Base-by-base conservation (phyloP, 2,797 vertebrate species). In the Arctocebus calabarensis region DNA sequence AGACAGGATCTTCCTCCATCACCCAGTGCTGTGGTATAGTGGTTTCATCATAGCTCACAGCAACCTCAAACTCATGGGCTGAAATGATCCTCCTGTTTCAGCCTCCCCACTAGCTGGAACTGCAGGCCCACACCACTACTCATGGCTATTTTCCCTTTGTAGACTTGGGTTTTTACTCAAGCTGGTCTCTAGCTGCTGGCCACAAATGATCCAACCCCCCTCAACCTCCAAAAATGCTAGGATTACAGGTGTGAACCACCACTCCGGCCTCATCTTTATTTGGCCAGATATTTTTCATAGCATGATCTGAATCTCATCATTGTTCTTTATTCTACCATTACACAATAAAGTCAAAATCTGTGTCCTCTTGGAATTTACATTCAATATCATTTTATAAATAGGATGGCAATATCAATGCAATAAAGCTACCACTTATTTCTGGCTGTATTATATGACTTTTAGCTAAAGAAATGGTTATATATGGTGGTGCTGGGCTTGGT, bases 391-490 rank as follows among this genome's bases (percentile, higher is more conserved):
- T 68, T 3, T 73, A 64, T 91, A 71, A 92, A 68, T 88, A 88
- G 45, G 43, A 79, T 83, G 19, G 14, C 40, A 52, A 52, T 52
- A 52, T 52, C 48, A 52, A 52, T 16, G 48, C 48, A 52, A 22
- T 90, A 94, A 91, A 92, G 16, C 6, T 88, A 84, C 68, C 87
- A 84, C 57, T 79, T 64, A 70, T 85, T 71, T 74, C 70, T 86
- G 17, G 20, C 11, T 78, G 52, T 71, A 94, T 83, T 90, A 79
- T 55, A 48, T 75, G 5, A 86, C 86, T 68, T 22, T 93, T 93
- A 75, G 59, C 40, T 84, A 94, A 90, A 91, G 1, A 23, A 78
- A 55, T 81, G 93, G 59, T 70, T 61, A 91, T 90, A 85, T 97
- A 16, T 89, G 57, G 57, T 93, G 27, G 32, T 43, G 16, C 32